Evolutionary conservation across 2,113 vertebrate genomes (phyloP).

Genomic region (Ahaetulla prasina): DNA sequence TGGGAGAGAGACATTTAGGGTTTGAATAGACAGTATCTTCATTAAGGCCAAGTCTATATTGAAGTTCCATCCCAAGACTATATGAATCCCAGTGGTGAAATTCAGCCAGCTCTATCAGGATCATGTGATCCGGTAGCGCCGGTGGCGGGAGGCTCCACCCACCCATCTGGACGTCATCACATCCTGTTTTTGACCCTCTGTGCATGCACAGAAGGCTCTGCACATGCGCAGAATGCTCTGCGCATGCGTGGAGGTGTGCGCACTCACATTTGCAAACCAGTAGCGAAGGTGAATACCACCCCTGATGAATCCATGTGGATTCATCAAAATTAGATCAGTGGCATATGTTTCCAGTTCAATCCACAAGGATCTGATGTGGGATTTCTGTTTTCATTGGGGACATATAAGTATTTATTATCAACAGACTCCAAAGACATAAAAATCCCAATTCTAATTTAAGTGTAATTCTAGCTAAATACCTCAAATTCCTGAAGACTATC

Average conservation of each 20-base stretch:
- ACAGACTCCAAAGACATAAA: neutral
- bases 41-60: neutral
- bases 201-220: too few relatives aligned
- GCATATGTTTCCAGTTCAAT: neutral
- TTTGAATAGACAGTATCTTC: neutral
- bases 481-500: neutral
- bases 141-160: too few relatives aligned
- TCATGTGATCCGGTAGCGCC: too few relatives aligned
- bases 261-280: too few relatives aligned
- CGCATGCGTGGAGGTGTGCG: too few relatives aligned
- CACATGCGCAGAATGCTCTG: too few relatives aligned
- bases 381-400: neutral
- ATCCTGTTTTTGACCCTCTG: too few relatives aligned
- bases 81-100: too few relatives aligned
- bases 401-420: neutral
- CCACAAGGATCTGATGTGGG: neutral
- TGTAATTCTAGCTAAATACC: neutral
- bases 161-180: too few relatives aligned
- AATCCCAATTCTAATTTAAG: neutral
- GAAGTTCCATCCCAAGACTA: neutral
- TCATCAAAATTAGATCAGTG: neutral
- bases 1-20: neutral
- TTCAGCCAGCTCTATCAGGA: too few relatives aligned
- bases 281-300: too few relatives aligned
- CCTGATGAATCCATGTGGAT: neutral